Evolutionary conservation across 2,113 vertebrate species (phyloP).

Genomic region (Ochotona princeps): DNA sequence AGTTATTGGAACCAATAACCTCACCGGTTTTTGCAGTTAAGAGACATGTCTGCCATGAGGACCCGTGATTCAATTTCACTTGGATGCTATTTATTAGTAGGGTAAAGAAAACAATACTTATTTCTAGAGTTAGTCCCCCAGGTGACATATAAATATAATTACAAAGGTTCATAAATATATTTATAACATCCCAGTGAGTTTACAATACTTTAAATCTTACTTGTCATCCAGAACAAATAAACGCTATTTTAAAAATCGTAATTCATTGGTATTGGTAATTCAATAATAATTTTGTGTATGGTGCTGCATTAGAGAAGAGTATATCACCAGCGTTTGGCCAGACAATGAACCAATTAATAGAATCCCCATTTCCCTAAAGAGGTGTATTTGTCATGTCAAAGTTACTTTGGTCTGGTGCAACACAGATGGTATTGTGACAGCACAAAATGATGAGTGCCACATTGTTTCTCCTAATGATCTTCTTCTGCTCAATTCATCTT

Average conservation of each 20-base stretch:
- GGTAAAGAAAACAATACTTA: constrained; percentile 79
- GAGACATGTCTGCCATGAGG: constrained; percentile 39
- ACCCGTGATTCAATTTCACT: constrained; percentile 61
- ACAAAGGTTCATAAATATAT: constrained; percentile 70
- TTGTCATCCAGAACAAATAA: constrained; percentile 80
- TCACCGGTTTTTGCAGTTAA: not conserved
- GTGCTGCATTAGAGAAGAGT: constrained; percentile 38
- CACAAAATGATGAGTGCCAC: constrained; percentile 57
- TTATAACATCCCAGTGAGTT: constrained; percentile 59
- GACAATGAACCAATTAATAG: constrained; percentile 60
- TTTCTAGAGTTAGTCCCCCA: constrained; percentile 72
- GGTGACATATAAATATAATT: constrained; percentile 82
- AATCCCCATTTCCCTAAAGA: constrained; percentile 58
- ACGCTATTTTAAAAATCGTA: constrained; percentile 77
- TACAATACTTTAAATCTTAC: constrained; percentile 75
- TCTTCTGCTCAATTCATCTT: constrained; percentile 52
- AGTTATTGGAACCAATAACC: not conserved
- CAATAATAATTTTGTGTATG: constrained; percentile 44
- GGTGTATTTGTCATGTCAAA: constrained; percentile 69
- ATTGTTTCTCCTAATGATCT: constrained; percentile 64
- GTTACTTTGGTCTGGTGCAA: constrained; percentile 63
- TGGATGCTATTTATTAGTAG: constrained; percentile 67
- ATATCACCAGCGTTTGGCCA: constrained; percentile 49
- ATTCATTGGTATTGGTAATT: constrained; percentile 76
- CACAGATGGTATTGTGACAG: constrained; percentile 61